Evolutionary conservation across 2,113 vertebrate species (phyloP), one percentile per base, ranked within the genome.

Genomic region (Halcyon malimbica): DNA sequence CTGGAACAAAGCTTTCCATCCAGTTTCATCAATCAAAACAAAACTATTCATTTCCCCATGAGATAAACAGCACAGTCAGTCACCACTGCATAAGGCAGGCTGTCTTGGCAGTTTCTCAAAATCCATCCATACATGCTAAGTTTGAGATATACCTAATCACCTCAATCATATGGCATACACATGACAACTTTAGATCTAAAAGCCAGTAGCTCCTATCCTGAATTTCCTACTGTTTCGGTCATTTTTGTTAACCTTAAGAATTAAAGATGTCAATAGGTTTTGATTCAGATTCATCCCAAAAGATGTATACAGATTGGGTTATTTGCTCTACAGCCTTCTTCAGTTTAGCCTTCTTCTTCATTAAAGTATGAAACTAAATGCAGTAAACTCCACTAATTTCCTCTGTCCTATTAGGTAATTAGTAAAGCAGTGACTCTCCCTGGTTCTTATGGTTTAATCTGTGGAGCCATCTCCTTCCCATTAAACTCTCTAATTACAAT

Each of bases 1-100:
- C 24, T 95, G 54, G 93, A 96, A 97, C 70, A 80, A 92, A 95
- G 91, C 68, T 69, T 95, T 92, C 88, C 87, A 95, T 82, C 62
- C 93, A 97, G 90, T 80, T 94, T 95, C 87, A 96, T 94, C 89
- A 86, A 73, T 93, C 96, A 96, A 94, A 92, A 85, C 67, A 93
- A 88, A 94, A 88, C 90, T 94, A 90, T 53, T 46, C 74, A 89
- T 87, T 94, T 93, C 90, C 79, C 89, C 70, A 60, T 70, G 50
- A 48, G 37, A 28, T 67, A 77, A 74, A 71, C 41, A 68, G 65
- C 76, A 80, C 21, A 65, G 29, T 75, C 90, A 88, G 68, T 69
- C 57, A 76, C 54, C 81, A 9, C 19, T 41, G 70, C 44, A 71
- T 85, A 63, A 19, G 48, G 57, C 93, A 78, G 78, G 50, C 26